phyloP scores from a whole-genome alignment of 2,797 vertebrate genomes.

The Neosalanx taihuensis region DNA sequence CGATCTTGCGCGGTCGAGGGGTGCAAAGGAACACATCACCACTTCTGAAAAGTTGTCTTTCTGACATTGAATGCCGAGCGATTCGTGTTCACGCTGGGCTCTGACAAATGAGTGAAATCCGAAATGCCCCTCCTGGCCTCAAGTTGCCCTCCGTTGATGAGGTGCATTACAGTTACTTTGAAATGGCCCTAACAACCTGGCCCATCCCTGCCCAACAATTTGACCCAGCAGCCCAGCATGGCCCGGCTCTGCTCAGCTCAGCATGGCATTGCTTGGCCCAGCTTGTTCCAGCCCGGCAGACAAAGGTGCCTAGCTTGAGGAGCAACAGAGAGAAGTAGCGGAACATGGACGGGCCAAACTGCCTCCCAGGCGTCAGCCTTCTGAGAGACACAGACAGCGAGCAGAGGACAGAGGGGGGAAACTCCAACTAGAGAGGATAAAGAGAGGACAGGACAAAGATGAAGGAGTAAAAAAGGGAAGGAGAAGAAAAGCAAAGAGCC shows the following conservation, averaged over 20 bases:
- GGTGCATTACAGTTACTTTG: not conserved
- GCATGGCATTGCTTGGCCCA: not conserved
- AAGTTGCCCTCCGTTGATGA: not conserved
- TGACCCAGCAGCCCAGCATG: not conserved
- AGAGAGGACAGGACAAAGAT: conserved; percentile 24
- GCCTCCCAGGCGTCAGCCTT: conserved; percentile 38
- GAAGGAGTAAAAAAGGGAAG: conserved; percentile 29
- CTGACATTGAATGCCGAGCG: not conserved
- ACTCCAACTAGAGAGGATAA: conserved; percentile 35
- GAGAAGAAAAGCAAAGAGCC: conserved; percentile 37
- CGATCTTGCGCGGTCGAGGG: conserved; percentile 44
- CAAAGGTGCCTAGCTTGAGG: conserved; percentile 59
- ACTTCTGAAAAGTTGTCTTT: not conserved
- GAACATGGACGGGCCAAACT: conserved; percentile 32
- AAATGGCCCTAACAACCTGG: not conserved
- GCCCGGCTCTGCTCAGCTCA: conserved; percentile 10
- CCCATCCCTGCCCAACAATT: too few relatives aligned
- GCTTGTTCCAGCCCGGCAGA: conserved; percentile 36
- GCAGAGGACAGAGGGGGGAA: conserved; percentile 15
- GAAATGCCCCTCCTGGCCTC: not conserved
- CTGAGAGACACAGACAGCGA: conserved; percentile 28
- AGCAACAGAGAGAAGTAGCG: conserved; percentile 38
- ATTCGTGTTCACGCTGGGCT: not conserved
- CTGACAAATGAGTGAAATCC: too few relatives aligned
- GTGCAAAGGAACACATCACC: conserved; percentile 26